Evolutionary conservation across 2,888 invertebrate genomes (phyloP).

Genomic region (Dermolepida albohirtum): DNA sequence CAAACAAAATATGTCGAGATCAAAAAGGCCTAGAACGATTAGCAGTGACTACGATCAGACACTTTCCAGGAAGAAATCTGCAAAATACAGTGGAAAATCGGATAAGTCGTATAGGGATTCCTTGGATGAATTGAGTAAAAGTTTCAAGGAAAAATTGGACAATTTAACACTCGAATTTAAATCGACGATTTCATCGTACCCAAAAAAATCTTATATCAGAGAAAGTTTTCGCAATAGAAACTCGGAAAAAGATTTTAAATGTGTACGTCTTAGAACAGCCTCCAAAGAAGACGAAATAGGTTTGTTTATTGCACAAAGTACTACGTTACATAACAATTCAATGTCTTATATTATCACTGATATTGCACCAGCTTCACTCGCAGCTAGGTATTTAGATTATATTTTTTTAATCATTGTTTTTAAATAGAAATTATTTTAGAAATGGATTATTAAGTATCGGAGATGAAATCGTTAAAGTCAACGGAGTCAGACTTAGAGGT

Average conservation of each 20-base stretch:
- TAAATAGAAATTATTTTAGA: constrained; percentile 64
- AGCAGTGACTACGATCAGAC: constrained; percentile 46
- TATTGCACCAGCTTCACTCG: constrained; percentile 67
- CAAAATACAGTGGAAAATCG: constrained; percentile 9
- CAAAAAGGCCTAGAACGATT: constrained; percentile 46
- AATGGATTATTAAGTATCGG: constrained; percentile 85
- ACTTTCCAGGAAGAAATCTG: constrained; percentile 43
- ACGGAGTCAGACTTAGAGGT: constrained; percentile 83
- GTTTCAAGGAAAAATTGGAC: constrained; percentile 53
- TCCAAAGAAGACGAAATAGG: constrained; percentile 52
- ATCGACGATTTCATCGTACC: constrained; percentile 25
- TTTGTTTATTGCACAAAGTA: constrained; percentile 53
- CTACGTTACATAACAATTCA: constrained; percentile 46
- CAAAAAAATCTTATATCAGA: constrained; percentile 1
- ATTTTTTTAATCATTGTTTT: constrained; percentile 21
- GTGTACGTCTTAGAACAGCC: constrained; percentile 54
- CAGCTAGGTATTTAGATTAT: constrained; percentile 63
- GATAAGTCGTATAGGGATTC: constrained; percentile 44
- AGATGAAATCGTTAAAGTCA: constrained; percentile 91
- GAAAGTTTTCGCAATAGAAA: constrained; percentile 25
- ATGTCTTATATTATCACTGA: constrained; percentile 66
- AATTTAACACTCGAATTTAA: constrained; percentile 50
- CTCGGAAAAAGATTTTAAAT: constrained; percentile 58
- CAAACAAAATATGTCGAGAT: constrained; percentile 11
- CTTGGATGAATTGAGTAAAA: constrained; percentile 53